Conservation (phyloP, 2,113 vertebrate species). For the Rhinolophus sinicus region DNA sequence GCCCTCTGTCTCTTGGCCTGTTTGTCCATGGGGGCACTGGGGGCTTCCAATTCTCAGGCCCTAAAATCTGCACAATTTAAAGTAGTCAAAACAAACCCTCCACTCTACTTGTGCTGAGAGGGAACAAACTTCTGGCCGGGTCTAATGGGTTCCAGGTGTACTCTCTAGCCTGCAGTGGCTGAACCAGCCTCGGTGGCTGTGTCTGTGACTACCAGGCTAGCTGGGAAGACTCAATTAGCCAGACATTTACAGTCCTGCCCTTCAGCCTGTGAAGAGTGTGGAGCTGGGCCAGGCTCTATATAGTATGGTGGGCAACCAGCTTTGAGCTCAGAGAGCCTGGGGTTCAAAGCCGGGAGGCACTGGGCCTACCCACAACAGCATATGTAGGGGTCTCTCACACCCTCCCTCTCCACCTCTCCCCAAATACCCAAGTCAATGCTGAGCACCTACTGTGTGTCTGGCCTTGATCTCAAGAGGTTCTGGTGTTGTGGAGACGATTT, state of each 20-base stretch:
- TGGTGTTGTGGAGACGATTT: not conserved
- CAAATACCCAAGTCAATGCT: not conserved
- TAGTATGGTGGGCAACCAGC: not conserved
- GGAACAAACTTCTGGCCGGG: constrained; percentile 80
- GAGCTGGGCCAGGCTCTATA: not conserved
- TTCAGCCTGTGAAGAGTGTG: not conserved
- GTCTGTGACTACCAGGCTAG: not conserved
- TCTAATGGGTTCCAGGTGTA: constrained; percentile 87
- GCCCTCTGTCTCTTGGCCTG: not conserved
- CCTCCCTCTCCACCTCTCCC: not conserved
- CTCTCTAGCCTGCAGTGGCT: constrained; percentile 1
- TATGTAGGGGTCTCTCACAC: not conserved
- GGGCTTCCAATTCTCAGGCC: constrained; percentile 86
- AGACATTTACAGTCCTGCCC: not conserved
- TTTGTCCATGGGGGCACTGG: not conserved
- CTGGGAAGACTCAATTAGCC: not conserved
- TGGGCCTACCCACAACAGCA: not conserved
- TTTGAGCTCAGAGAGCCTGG: not conserved
- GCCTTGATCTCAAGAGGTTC: constrained; percentile 11
- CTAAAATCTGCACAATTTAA: constrained; percentile 87
- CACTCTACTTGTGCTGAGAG: constrained; percentile 83
- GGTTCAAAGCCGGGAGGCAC: not conserved
- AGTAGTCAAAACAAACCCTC: constrained; percentile 88
- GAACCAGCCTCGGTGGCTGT: too few relatives aligned
- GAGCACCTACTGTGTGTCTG: not conserved